Evolutionary conservation across 2,888 invertebrate species (phyloP), one percentile per base, ranked within the genome.

Genomic region (Mythimna vitellina): DNA sequence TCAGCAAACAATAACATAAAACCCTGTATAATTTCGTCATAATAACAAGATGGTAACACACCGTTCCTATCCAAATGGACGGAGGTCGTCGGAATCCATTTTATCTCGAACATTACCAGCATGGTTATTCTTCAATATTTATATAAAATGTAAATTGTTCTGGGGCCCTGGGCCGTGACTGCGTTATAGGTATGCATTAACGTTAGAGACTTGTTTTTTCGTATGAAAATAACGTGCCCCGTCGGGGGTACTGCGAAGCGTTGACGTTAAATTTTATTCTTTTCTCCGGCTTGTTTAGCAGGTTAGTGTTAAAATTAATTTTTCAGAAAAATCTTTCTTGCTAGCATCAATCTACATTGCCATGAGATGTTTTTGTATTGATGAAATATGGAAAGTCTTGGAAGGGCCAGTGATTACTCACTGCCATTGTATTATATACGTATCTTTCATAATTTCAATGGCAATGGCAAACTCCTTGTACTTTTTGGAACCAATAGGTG

Each of bases 81-180:
- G 79, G 71, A 71, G 84, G 78, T 73, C 77, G 78, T 73, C 73
- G 68, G 80, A 80, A 85, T 88, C 82, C 87, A 86, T 89, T 88
- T 86, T 83, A 84, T 87, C 80, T 86, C 77, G 80, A 87, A 84
- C 84, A 86, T 87, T 84, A 86, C 86, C 67, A 83, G 81, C 85
- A 82, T 87, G 81, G 85, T 86, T 88, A 87, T 89, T 89, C 85
- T 90, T 89, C 86, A 92, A 91, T 91, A 92, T 92, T 93, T 90
- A 92, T 92, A 90, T 87, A 89, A 92, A 90, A 92, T 92, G 90
- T 89, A 92, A 92, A 92, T 93, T 92, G 92, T 90, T 85, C 87
- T 80, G 92, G 92, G 92, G 83, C 91, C 87, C 75, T 85, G 92
- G 88, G 91, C 81, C 88, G 83, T 82, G 82, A 78, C 82, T 83